Conservation (phyloP, 1,140 invertebrate genomes). For the Tyrophagus putrescentiae region DNA sequence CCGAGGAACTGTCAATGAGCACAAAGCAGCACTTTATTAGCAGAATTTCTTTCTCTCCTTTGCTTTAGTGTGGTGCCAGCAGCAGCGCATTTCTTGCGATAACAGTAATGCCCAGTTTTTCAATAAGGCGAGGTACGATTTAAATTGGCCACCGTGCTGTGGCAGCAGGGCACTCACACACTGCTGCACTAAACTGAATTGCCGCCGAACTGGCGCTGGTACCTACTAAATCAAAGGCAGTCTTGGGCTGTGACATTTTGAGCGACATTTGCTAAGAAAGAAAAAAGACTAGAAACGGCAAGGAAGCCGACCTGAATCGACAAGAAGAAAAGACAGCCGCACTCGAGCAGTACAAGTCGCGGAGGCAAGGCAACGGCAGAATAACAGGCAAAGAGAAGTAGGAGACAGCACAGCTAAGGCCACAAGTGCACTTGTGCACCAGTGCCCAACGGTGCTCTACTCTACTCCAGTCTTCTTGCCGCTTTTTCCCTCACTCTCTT, state of each 20-base stretch:
- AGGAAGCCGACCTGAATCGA: background rate
- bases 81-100: too few relatives aligned
- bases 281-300: background rate
- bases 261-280: background rate
- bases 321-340: too few relatives aligned
- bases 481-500: too few relatives aligned
- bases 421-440: background rate
- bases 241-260: background rate
- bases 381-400: background rate
- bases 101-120: background rate
- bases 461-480: too few relatives aligned
- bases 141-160: background rate
- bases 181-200: background rate
- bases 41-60: too few relatives aligned
- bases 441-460: background rate
- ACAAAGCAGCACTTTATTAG: too few relatives aligned
- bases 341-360: too few relatives aligned
- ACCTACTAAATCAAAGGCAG: conserved; percentile 1
- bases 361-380: background rate
- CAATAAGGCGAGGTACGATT: background rate
- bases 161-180: background rate
- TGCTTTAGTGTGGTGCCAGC: too few relatives aligned
- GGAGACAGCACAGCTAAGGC: background rate
- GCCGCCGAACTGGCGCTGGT: background rate
- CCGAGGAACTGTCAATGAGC: too few relatives aligned